These are phyloP conservation scores for Eriocheir sinensis DNA, from an alignment of 1,140 invertebrate species.

Conservation along the genomic window DNA sequence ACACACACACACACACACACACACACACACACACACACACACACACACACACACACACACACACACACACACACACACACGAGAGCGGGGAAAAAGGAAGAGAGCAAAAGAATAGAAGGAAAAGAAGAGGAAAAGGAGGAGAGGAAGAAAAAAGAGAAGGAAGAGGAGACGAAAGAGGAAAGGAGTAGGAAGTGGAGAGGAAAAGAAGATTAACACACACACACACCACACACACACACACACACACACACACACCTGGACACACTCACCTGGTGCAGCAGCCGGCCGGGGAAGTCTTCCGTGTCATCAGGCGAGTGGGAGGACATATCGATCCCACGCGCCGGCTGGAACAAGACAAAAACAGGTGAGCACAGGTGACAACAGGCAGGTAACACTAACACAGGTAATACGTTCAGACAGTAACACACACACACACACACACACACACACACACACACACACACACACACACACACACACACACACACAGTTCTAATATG, in stretches of 20 bases:
- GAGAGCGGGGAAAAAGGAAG: neutral
- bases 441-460: too few relatives aligned
- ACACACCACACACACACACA: neutral
- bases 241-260: neutral
- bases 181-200: neutral
- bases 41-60: too few relatives aligned
- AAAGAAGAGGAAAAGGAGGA: neutral
- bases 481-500: too few relatives aligned
- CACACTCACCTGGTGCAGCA: constrained; percentile 87
- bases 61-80: too few relatives aligned
- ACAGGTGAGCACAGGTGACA: too few relatives aligned
- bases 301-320: constrained; percentile 83
- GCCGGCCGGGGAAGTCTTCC: constrained; percentile 90
- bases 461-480: too few relatives aligned
- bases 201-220: neutral
- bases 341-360: constrained; percentile 45
- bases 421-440: too few relatives aligned
- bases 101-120: neutral
- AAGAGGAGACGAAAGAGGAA: neutral
- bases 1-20: too few relatives aligned
- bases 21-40: too few relatives aligned
- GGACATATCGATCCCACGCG: constrained; percentile 60
- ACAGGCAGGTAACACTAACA: too few relatives aligned
- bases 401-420: too few relatives aligned
- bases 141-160: neutral